Base-by-base conservation (phyloP, 1,140 invertebrate genomes). In the Notospermus geniculatus region DNA sequence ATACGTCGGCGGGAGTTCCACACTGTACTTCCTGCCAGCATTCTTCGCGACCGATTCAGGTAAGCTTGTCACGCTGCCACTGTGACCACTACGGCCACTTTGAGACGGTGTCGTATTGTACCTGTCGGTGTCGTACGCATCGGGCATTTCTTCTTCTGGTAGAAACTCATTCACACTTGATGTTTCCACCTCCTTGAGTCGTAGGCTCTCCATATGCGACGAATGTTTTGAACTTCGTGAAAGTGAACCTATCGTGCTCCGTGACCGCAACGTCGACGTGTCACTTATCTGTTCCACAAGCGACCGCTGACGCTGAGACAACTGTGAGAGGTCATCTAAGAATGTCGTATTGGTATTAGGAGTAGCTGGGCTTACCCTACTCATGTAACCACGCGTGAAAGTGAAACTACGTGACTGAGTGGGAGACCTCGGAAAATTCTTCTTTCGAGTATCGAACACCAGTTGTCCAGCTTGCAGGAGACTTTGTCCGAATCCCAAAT, bases 401-500 rank as follows among this genome's bases (percentile, higher is more conserved):
- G 68, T 60, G 58, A 78, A 73, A 46, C 68, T 70, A 59, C 22
- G 19, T 50, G 71, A 71, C 4, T 63, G 60, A 25, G 60, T 52
- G 2, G 75, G 71, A 13, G 68, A 65, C 1, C 62, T 41, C 23
- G 65, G 54, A 9, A 64, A 65, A 45, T 64, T 53, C 9, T 57
- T 59, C 19, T 58, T 66, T 2, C 65, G 63, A 17, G 91, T 92
- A 64, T 94, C 90, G 77, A 95, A 95, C 28, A 97, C 88, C n/a
- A 95, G 81, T 74, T 92, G 89, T 41, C 88, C 88, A 54, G 89
- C 87, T 73, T 95, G 90, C 11, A 98, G 82, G 68, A 97, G 88
- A 75, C 94, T 97, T 76, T 97, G 93, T 1, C 93, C 95, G 78
- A 93, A 97, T 0, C 92, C 92, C 67, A 86, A 87, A 78, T 90